A percentile compares a stretch with the other conserved stretches of the same genome.
Evolutionary conservation across 2,888 invertebrate species (phyloP).

Genomic region (Zygothrica quintamaculata): DNA sequence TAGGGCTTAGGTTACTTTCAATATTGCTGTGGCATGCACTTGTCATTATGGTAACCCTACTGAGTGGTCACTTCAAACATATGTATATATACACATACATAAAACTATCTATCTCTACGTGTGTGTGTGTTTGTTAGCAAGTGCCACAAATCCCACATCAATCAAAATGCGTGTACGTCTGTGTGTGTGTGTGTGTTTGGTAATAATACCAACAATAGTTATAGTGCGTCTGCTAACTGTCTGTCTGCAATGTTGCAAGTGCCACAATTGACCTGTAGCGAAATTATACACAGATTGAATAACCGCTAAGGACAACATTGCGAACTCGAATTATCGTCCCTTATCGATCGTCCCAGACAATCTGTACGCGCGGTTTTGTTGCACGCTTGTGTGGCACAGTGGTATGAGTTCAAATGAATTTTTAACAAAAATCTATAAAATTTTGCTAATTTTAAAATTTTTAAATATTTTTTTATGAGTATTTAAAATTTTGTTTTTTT

Average conservation of each 20-base stretch:
- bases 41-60: slow-evolving; percentile 19
- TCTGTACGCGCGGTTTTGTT: slow-evolving; percentile 11
- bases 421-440: too few relatives aligned
- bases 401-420: too few relatives aligned
- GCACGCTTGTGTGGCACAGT: slow-evolving; percentile 34
- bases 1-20: neutral
- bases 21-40: neutral
- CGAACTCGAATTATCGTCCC: slow-evolving; percentile 59
- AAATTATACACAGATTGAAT: slow-evolving; percentile 74
- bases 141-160: slow-evolving; percentile 82
- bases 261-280: slow-evolving; percentile 56
- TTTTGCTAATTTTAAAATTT: too few relatives aligned
- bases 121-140: slow-evolving; percentile 52
- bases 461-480: too few relatives aligned
- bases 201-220: slow-evolving; percentile 1
- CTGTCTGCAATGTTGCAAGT: slow-evolving; percentile 18
- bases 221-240: slow-evolving; percentile 1
- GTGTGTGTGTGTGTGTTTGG: slow-evolving; percentile 39
- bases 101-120: too few relatives aligned
- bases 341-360: slow-evolving; percentile 52
- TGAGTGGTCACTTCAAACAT: too few relatives aligned
- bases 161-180: too few relatives aligned
- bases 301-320: slow-evolving; percentile 66
- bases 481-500: too few relatives aligned
- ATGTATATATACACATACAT: too few relatives aligned